Conservation (phyloP, 1,140 invertebrate species). For the Mercenaria mercenaria region DNA sequence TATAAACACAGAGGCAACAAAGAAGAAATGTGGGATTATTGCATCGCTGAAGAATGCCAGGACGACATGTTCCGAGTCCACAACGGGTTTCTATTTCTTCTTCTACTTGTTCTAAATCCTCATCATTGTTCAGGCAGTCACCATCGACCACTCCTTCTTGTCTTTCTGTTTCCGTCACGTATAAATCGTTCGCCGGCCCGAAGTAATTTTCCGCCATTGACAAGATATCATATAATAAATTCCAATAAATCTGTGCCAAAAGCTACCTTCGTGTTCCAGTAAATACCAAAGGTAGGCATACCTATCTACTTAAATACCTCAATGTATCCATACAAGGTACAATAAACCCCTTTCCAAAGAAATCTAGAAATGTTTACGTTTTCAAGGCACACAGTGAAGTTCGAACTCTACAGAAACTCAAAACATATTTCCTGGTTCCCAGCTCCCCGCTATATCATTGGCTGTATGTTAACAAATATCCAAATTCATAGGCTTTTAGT, state of each 20-base stretch:
- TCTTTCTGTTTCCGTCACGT: neutral
- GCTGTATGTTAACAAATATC: neutral
- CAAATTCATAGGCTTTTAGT: neutral
- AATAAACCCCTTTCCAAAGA: neutral
- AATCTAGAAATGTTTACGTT: neutral
- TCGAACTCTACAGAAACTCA: neutral
- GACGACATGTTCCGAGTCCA: constrained; percentile 89
- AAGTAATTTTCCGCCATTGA: constrained; percentile 10
- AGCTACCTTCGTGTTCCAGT: neutral
- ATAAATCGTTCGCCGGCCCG: neutral
- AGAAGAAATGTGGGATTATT: constrained; percentile 92
- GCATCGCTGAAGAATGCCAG: constrained; percentile 90
- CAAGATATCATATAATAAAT: neutral
- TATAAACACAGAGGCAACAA: constrained; percentile 93
- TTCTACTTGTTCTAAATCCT: neutral
- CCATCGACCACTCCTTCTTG: neutral
- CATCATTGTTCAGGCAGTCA: neutral
- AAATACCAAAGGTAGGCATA: neutral
- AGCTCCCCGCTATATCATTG: neutral
- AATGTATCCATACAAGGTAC: neutral
- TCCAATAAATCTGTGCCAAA: neutral
- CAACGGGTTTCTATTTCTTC: constrained; percentile 84
- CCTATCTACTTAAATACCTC: neutral
- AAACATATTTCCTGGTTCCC: neutral
- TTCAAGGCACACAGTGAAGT: neutral